These are phyloP conservation scores for Colius striatus DNA, from an alignment of 2,113 vertebrate genomes.

Conservation along the genomic window DNA sequence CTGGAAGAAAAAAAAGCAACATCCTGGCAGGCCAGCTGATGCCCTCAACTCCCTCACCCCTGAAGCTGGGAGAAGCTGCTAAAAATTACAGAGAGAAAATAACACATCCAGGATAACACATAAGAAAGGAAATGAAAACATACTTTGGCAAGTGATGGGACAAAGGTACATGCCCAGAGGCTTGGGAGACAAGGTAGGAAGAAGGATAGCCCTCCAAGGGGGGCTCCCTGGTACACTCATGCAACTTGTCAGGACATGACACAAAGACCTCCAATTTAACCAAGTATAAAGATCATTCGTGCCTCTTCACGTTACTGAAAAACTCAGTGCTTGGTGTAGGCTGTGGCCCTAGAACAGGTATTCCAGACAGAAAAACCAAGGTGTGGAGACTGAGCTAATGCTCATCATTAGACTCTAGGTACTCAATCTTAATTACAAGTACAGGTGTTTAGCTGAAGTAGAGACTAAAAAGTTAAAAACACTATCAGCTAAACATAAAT, in stretches of 20 bases:
- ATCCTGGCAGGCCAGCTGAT: background rate
- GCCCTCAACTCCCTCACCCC: background rate
- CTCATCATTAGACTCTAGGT: background rate
- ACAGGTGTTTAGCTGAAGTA: background rate
- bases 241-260: background rate
- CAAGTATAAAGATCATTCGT: background rate
- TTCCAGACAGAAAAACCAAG: background rate
- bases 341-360: background rate
- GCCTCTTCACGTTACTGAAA: background rate
- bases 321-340: background rate
- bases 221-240: fast-evolving
- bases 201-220: background rate
- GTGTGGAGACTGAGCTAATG: background rate
- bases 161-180: background rate
- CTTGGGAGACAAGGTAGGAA: background rate
- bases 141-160: background rate
- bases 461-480: background rate
- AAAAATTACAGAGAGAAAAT: background rate
- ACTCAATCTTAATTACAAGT: background rate
- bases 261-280: background rate
- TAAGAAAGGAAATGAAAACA: fast-evolving
- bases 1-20: background rate
- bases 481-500: background rate
- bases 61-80: background rate
- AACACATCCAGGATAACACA: background rate